Evolutionary conservation across 2,888 invertebrate species (phyloP), one percentile per base, ranked within the genome.

Genomic region (Nezara viridula): DNA sequence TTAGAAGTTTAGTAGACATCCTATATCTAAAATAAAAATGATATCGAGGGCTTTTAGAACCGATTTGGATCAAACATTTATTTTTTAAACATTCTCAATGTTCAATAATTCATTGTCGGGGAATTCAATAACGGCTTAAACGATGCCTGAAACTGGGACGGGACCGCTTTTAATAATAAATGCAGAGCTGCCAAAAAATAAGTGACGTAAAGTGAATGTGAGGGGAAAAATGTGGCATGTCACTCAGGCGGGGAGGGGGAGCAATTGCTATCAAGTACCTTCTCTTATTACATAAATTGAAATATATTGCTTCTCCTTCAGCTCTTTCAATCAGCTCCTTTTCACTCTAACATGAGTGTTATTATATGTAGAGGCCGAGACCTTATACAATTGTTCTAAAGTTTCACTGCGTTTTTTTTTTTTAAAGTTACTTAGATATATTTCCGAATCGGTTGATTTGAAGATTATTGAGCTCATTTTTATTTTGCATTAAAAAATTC

Each of bases 111-210:
- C 16, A 27, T 60, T 27, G 27, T 16, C 14, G 9, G 60, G 27
- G 10, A 60, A 60, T 32, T 60, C 2, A 60, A 60, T 60, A 60
- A 27, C 27, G 19, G 27, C 10, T 60, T 60, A 60, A 27, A 60
- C 27, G 27, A 60, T 27, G 27, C 60, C 14, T 27, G 60, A 60
- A 27, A 10, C 4, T 2, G 19, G 55, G 19, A n/a, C 2, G n/a
- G n/a, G 24, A 6, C 2, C 27, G 12, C 4, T 60, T 60, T 27
- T 60, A 60, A 60, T 60, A 60, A 60, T 27, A 60, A 27, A 60
- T 60, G n/a, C 60, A 60, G n/a, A 27, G n/a, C 60, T 60, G 60
- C 60, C 60, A 60, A 60, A 60, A 60, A 60, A 27, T 60, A 60
- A 60, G 60, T 60, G 60, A 60, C 60, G 10, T 55, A 19, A 27